Conservation (phyloP, 2,888 invertebrate genomes). For the Polyommatus icarus region DNA sequence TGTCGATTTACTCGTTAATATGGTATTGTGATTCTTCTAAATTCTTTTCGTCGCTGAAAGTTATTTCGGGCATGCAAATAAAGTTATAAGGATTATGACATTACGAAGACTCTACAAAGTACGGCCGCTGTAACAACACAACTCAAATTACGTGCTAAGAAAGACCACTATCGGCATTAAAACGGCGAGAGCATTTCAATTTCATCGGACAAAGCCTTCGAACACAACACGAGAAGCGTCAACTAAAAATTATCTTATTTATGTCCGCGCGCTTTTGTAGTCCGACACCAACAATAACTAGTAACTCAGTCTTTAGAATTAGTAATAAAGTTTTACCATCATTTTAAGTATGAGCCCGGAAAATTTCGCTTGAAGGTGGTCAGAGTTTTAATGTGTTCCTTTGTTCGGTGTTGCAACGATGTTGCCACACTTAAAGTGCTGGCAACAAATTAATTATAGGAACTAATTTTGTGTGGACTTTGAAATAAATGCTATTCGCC, state of each 20-base stretch:
- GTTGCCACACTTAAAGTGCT: conserved; percentile 27
- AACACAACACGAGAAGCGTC: conserved; percentile 41
- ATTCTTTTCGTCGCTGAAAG: background rate
- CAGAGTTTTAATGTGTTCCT: conserved; percentile 28
- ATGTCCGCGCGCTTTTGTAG: conserved; percentile 35
- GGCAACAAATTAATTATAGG: conserved; percentile 30
- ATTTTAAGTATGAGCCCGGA: conserved; percentile 30
- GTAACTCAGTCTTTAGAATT: conserved; percentile 34
- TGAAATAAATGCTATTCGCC: conserved; percentile 27
- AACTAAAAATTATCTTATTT: conserved; percentile 41
- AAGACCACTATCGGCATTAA: conserved; percentile 13
- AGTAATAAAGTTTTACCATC: conserved; percentile 34
- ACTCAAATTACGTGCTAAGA: conserved; percentile 9
- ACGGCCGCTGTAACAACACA: background rate
- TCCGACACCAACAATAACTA: conserved; percentile 40
- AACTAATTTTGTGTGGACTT: conserved; percentile 29
- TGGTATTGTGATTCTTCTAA: background rate
- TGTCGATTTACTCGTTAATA: background rate
- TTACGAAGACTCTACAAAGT: background rate
- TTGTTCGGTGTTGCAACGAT: conserved; percentile 34
- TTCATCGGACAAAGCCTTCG: conserved; percentile 24
- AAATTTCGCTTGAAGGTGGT: conserved; percentile 26
- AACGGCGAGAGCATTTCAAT: conserved; percentile 29
- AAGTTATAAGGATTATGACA: conserved; percentile 1
- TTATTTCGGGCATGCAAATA: background rate